Evolutionary conservation across 2,113 vertebrate species (phyloP).

Genomic region (Sciurus niger): DNA sequence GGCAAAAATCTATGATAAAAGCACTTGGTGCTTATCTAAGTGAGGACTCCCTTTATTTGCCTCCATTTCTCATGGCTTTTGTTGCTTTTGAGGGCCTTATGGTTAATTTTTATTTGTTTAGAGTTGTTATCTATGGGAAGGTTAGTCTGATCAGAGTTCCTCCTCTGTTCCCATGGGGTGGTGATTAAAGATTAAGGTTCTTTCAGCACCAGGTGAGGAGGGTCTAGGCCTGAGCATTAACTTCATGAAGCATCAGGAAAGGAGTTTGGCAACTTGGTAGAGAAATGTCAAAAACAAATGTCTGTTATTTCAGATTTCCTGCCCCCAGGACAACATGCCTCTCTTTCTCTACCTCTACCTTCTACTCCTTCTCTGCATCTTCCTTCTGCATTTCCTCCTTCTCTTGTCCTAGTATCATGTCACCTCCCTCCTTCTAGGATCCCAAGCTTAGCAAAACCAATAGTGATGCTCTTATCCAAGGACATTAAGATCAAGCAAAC

Average conservation of each 20-base stretch:
- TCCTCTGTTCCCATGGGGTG: neutral
- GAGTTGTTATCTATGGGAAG: neutral
- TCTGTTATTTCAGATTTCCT: conserved; percentile 11
- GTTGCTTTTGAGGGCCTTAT: neutral
- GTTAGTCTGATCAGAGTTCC: neutral
- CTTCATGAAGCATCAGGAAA: neutral
- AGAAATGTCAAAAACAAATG: conserved; percentile 2
- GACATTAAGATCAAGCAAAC: neutral
- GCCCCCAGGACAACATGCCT: neutral
- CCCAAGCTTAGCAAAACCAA: neutral
- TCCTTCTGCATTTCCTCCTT: neutral
- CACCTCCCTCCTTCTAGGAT: neutral
- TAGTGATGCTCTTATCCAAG: neutral
- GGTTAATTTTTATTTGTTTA: neutral
- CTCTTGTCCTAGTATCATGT: neutral
- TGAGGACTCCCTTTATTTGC: neutral
- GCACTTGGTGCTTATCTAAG: neutral
- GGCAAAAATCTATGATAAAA: neutral
- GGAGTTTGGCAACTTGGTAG: neutral
- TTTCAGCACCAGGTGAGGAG: neutral
- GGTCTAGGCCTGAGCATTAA: neutral
- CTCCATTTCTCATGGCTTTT: neutral
- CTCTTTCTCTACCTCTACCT: neutral
- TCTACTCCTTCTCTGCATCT: neutral
- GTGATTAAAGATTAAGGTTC: conserved; percentile 1